Conservation (phyloP, 64 coral and sea anemone genomes). For the Montipora cactus region DNA sequence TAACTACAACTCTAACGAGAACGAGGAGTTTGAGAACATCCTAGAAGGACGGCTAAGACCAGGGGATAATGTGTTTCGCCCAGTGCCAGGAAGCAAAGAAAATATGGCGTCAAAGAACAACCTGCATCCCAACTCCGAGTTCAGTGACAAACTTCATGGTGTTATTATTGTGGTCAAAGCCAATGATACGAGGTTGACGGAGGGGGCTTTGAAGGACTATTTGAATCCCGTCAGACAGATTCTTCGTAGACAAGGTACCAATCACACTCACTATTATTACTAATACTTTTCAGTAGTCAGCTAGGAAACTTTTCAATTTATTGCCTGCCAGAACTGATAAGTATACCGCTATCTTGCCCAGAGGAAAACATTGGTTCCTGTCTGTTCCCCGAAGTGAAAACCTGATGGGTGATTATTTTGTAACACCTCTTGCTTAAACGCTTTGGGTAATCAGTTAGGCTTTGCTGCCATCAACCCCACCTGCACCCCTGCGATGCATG, state of each 20-base stretch:
- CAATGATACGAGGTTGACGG: constrained; percentile 38
- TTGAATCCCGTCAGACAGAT: constrained; percentile 54
- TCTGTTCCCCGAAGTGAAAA: no score
- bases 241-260: constrained; percentile 46
- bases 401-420: no score
- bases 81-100: not conserved
- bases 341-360: no score
- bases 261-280: no score
- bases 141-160: constrained; percentile 34
- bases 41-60: constrained; percentile 39
- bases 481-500: no score
- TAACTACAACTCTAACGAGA: constrained; percentile 58
- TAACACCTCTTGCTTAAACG: no score
- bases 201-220: constrained; percentile 53
- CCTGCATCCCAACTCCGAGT: not conserved
- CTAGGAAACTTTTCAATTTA: no score
- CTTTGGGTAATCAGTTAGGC: no score
- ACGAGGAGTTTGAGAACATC: constrained; percentile 55
- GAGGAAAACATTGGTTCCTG: no score
- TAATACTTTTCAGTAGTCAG: no score
- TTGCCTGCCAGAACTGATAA: no score
- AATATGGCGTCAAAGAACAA: not conserved
- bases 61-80: constrained; percentile 38
- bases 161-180: constrained; percentile 68
- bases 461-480: no score